Percentiles rank a stretch among this genome's conserved stretches.
These are phyloP conservation scores for Okamejei kenojei DNA, from an alignment of 2,797 vertebrate species.

Conservation along the genomic window DNA sequence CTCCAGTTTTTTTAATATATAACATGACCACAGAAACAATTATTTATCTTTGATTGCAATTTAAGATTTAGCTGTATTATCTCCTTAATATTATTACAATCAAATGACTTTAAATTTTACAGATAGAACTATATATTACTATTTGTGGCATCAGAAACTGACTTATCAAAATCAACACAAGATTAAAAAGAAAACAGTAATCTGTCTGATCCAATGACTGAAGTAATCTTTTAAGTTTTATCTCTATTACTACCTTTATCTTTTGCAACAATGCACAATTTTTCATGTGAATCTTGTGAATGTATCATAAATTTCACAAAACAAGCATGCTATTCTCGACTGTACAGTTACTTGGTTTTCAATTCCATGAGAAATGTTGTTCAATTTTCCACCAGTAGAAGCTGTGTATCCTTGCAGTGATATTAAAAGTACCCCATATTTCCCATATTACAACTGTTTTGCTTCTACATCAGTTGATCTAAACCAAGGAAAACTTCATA, in stretches of 20 bases:
- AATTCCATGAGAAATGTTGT: neutral
- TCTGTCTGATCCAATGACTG: neutral
- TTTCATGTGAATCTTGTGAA: neutral
- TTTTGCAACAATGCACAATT: neutral
- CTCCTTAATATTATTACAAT: neutral
- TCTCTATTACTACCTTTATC: neutral
- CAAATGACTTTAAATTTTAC: neutral
- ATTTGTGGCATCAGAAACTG: neutral
- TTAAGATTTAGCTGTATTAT: neutral
- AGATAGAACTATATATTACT: neutral
- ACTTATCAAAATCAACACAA: neutral
- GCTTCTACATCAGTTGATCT: neutral
- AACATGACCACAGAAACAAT: neutral
- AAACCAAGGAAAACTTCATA: neutral
- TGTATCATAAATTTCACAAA: neutral
- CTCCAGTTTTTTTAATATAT: neutral
- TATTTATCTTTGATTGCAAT: neutral
- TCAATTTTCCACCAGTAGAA: neutral
- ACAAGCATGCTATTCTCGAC: neutral
- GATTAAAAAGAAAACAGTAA: neutral
- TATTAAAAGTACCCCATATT: neutral
- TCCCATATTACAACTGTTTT: neutral
- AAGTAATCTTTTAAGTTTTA: neutral
- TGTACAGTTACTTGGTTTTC: neutral
- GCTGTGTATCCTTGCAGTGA: neutral